A percentile compares a stretch with the other conserved stretches of the same genome.
phyloP scores from a whole-genome alignment of 2,797 vertebrate genomes.

The Leptoclinus maculatus region DNA sequence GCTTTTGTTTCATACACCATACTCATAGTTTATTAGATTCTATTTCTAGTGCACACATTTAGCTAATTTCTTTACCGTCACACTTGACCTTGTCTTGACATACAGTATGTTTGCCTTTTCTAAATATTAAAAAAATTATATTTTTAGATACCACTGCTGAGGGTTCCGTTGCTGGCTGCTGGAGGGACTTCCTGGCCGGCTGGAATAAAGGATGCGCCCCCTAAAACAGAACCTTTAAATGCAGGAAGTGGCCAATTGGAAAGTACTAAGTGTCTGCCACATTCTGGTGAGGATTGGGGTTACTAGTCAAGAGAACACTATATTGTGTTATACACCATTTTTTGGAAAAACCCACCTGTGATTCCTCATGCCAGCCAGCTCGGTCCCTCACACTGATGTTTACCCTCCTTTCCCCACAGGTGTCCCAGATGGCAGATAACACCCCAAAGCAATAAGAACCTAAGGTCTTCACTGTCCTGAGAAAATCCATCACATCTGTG shows the following conservation, averaged over 20 bases:
- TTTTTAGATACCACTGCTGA: not conserved
- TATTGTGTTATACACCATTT: not conserved
- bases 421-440: slow-evolving; percentile 45
- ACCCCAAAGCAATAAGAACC: not conserved
- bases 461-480: not conserved
- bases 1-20: too few species aligned
- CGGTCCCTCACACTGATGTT: not conserved
- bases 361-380: not conserved
- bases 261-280: not conserved
- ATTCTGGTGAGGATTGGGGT: not conserved
- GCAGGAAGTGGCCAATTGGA: not conserved
- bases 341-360: not conserved
- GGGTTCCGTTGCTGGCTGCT: not conserved
- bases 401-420: slow-evolving; percentile 42
- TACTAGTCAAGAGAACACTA: not conserved
- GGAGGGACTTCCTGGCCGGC: not conserved
- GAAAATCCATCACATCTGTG: not conserved
- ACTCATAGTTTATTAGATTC: too few species aligned
- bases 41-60: not conserved
- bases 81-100: not conserved
- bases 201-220: not conserved
- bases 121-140: not conserved
- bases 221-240: not conserved
- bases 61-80: not conserved
- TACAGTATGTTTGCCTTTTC: not conserved